phyloP scores from a whole-genome alignment of 2,113 vertebrate genomes.

The Oceanites oceanicus region DNA sequence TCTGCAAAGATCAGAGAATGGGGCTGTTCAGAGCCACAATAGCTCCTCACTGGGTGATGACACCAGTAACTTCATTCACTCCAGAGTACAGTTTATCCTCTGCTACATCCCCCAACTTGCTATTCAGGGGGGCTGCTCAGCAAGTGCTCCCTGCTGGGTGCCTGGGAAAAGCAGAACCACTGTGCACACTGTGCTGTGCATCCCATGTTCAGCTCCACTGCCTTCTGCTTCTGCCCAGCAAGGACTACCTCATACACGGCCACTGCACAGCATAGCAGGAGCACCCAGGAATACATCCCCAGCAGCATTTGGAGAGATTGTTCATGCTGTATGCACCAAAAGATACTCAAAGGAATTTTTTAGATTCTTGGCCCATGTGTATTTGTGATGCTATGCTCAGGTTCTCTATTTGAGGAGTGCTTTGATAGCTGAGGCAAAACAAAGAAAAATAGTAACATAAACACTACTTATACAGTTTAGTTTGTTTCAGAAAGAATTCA shows the following conservation, averaged over 20 bases:
- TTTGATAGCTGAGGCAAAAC: neutral
- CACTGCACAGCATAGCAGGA: neutral
- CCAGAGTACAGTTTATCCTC: neutral
- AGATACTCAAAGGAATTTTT: neutral
- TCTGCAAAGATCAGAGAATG: neutral
- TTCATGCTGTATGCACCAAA: neutral
- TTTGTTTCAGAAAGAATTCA: neutral
- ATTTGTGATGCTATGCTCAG: neutral
- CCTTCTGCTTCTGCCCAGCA: neutral
- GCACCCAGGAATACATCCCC: neutral
- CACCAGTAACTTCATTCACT: neutral
- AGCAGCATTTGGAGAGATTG: neutral
- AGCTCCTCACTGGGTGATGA: neutral
- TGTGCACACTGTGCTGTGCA: too few species aligned
- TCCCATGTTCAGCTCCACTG: neutral
- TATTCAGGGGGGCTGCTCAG: neutral
- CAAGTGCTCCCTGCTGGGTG: neutral
- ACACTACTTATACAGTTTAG: neutral
- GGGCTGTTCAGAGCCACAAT: neutral
- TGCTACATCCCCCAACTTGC: neutral
- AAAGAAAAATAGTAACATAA: neutral
- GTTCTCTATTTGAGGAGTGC: neutral
- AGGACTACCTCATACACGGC: neutral
- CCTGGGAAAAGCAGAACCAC: neutral
- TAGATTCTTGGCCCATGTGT: neutral